Conservation (phyloP, 2,888 invertebrate genomes). For the Beris morrisii region DNA sequence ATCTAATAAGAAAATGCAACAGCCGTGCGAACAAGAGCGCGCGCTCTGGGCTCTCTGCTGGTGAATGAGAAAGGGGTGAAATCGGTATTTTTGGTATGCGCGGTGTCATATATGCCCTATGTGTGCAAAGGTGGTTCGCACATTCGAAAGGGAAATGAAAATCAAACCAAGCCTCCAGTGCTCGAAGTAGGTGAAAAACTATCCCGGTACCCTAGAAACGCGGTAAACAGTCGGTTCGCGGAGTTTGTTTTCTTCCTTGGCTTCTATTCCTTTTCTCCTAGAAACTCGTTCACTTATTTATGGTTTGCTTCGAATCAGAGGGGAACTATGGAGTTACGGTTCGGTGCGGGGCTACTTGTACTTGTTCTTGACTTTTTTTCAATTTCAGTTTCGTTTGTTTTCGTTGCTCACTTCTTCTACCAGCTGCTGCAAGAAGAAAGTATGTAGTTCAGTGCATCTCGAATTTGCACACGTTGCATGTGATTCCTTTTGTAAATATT, state of each 20-base stretch:
- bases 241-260: too few species aligned
- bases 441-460: not conserved
- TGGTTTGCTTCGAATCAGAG: too few species aligned
- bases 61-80: too few species aligned
- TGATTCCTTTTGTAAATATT: too few species aligned
- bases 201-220: conserved; percentile 21
- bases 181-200: conserved; percentile 9
- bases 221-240: not conserved
- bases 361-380: conserved; percentile 8
- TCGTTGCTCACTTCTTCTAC: not conserved
- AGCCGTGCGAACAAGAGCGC: too few species aligned
- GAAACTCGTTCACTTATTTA: too few species aligned
- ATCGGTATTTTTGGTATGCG: too few species aligned
- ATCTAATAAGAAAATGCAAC: too few species aligned
- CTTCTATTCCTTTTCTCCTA: too few species aligned
- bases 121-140: not conserved
- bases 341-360: conserved; percentile 4
- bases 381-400: not conserved
- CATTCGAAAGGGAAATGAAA: conserved; percentile 17
- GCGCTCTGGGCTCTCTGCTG: too few species aligned
- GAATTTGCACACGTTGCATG: too few species aligned
- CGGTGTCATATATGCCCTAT: not conserved
- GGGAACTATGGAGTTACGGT: too few species aligned
- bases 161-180: not conserved
- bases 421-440: conserved; percentile 1